Evolutionary conservation across 2,113 vertebrate species (phyloP), one percentile per base, ranked within the genome.

Genomic region (Entomyzon cyanotis): DNA sequence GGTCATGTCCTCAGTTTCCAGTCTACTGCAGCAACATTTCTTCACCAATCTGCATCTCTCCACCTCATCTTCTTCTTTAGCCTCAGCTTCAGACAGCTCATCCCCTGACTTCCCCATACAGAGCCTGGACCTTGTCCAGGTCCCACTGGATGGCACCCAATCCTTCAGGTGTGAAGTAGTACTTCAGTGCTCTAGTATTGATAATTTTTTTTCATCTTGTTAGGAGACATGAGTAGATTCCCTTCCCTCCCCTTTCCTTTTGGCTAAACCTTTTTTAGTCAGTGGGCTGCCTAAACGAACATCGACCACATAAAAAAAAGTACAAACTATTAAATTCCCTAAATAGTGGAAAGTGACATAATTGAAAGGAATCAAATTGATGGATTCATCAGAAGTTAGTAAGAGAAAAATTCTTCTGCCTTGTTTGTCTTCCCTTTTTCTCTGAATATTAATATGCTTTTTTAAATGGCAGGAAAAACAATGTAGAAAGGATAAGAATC

Each of bases 291-390:
- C 42, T 69, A 59, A 69, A 15, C 21, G 69, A 85, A 47, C 28
- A 64, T 14, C 5, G 0, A 62, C 46, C 41, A 58, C n/a, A 50
- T 58, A 75, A n/a, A 79, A 83, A 82, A 75, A 75, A 35, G 3
- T 33, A 80, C 0, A 0, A 53, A 67, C 4, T 0, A 53, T 39
- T 88, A n/a, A 64, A 69, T 68, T 75, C 49, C 70, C 76, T 31
- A 37, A 84, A 60, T 30, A 79, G 41, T 62, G 24, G 22, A 80
- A 31, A 69, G 22, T 76, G 58, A 74, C 55, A 33, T 20, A 74
- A 69, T 19, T 35, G 60, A 89, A 67, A 81, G 22, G 11, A 94
- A 70, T 35, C 3, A 58, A 89, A 62, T 12, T 33, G 19, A 64
- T 64, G 41, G 15, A 44, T 79, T 25, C 22, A 47, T 89, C 33